A percentile compares a stretch with the other conserved stretches of the same genome.
phyloP scores from a whole-genome alignment of 1,140 invertebrate species.

The Macrotrachela quadricornifera region DNA sequence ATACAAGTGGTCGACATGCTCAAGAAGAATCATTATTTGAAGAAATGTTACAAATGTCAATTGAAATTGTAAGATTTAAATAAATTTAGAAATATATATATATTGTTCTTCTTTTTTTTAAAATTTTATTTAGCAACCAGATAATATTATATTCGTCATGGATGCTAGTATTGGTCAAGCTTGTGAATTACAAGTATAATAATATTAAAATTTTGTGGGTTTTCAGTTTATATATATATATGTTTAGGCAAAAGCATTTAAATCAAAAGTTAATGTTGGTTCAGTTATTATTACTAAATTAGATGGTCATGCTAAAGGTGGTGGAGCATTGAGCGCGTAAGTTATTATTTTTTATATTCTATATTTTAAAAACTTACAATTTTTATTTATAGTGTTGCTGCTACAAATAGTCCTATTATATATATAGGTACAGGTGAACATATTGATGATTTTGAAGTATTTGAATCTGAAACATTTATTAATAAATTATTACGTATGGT shows the following conservation, averaged over 20 bases:
- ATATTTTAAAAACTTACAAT: neutral
- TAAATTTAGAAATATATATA: neutral
- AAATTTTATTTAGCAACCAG: slow-evolving; percentile 40
- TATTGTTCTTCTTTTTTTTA: slow-evolving; percentile 1
- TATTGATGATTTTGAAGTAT: slow-evolving; percentile 95
- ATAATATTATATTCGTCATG: slow-evolving; percentile 99
- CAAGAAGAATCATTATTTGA: slow-evolving; percentile 98
- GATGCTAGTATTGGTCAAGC: slow-evolving; percentile 99
- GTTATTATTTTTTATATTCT: no score
- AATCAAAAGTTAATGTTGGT: slow-evolving; percentile 94
- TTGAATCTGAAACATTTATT: slow-evolving; percentile 97
- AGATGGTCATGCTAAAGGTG: slow-evolving; percentile 97
- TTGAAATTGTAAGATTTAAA: slow-evolving; percentile 57
- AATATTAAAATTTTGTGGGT: neutral
- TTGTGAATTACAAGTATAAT: slow-evolving; percentile 63
- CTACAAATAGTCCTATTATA: slow-evolving; percentile 97
- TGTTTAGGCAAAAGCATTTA: slow-evolving; percentile 60
- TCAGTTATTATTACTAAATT: slow-evolving; percentile 98
- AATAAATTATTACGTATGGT: slow-evolving; percentile 90
- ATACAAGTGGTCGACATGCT: slow-evolving; percentile 94
- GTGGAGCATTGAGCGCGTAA: slow-evolving; percentile 91
- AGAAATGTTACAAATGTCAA: slow-evolving; percentile 98
- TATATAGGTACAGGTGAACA: slow-evolving; percentile 99
- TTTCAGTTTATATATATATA: neutral
- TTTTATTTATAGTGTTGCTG: slow-evolving; percentile 79